phyloP scores from a whole-genome alignment of 2,113 vertebrate genomes.

The Gnathonemus longibarbis region DNA sequence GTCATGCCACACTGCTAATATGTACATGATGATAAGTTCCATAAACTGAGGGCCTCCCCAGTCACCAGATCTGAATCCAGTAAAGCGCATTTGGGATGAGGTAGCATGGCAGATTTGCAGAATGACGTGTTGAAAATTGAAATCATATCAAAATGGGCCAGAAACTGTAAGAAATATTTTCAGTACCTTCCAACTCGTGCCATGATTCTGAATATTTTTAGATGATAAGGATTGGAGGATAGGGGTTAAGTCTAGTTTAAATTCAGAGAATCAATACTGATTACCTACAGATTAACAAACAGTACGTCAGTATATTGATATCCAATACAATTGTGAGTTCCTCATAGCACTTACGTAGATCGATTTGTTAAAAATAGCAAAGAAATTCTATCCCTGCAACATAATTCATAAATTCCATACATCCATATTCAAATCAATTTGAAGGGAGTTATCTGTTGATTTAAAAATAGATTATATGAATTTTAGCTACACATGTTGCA shows the following conservation, averaged over 20 bases:
- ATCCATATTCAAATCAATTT: too few relatives aligned
- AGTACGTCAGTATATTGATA: neutral
- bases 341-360: neutral
- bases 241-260: neutral
- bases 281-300: neutral
- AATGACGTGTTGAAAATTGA: neutral
- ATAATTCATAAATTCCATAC: neutral
- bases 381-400: neutral
- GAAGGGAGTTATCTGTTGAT: neutral
- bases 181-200: neutral
- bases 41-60: neutral
- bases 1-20: neutral
- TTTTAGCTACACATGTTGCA: neutral
- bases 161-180: neutral
- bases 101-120: neutral
- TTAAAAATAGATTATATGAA: neutral
- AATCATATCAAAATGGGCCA: neutral
- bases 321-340: neutral
- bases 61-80: neutral
- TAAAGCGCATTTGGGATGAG: neutral
- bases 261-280: neutral
- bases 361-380: neutral
- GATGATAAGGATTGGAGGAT: neutral
- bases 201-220: neutral
- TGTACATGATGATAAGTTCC: neutral